Evolutionary conservation across 2,888 invertebrate genomes (phyloP), one percentile per base, ranked within the genome.

Genomic region (Gerris lacustris): DNA sequence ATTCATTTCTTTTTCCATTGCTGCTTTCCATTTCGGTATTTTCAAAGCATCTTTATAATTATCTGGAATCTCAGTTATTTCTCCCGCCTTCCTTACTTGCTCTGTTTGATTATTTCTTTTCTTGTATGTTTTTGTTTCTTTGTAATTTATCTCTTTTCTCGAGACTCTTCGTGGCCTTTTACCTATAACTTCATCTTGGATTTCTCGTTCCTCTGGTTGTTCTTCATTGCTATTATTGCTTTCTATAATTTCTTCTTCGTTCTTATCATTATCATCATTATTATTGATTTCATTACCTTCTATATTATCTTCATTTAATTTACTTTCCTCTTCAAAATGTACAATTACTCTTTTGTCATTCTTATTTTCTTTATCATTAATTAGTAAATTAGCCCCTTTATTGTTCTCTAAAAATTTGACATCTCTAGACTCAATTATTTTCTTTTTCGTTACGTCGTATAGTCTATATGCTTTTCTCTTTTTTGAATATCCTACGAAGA

Each of bases 351-450:
- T n/a, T n/a, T n/a, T n/a, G n/a, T n/a, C n/a, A 47, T 47, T 47
- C 11, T 47, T 47, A 47, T 47, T 47, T 47, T 47, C 47, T 11
- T 47, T 11, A 47, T 11, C 47, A 11, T 47, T 7, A 7, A 47
- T 47, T 47, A 6, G 7, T 7, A 47, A 11, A 45, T 64, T 6
- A n/a, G n/a, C n/a, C n/a, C n/a, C n/a, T n/a, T n/a, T n/a, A n/a
- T n/a, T n/a, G 18, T 62, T 44, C 17, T 70, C 70, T 9, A 67
- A 5, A 15, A 70, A 70, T 6, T n/a, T 18, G 2, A 70, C 70
- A 70, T 45, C 55, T 6, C 70, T 6, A n/a, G 47, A 55, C 5
- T 47, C 66, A 5, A 5, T 6, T 44, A 69, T 11, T 6, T 45
- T 43, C 11, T 67, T 64, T 45, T 45, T 63, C 18, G 5, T 43